Percentiles rank a stretch among this genome's conserved stretches.
These are phyloP conservation scores for Epinotia demarniana DNA, from an alignment of 2,888 invertebrate species.

Conservation along the genomic window DNA sequence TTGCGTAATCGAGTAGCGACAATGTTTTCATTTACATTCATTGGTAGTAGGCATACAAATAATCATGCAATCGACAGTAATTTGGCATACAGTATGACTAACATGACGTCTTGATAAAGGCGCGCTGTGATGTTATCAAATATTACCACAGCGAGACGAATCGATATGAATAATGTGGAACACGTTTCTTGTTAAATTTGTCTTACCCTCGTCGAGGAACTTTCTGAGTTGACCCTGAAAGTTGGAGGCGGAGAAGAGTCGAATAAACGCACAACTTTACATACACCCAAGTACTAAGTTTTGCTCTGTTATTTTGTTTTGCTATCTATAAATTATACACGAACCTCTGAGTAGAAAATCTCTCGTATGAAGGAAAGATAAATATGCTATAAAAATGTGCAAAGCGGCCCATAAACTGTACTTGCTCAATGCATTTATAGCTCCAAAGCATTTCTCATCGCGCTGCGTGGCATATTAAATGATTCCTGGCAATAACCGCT, in stretches of 20 bases:
- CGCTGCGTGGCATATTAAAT: constrained; percentile 19
- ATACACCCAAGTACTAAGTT: constrained; percentile 30
- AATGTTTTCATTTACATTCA: not conserved
- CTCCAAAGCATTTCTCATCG: constrained; percentile 19
- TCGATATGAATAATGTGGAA: constrained; percentile 30
- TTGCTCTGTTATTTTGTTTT: constrained; percentile 29
- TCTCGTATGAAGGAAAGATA: constrained; percentile 27
- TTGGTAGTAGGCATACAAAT: constrained; percentile 3
- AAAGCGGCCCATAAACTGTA: constrained; percentile 27
- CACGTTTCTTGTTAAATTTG: constrained; percentile 37
- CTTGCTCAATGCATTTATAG: constrained; percentile 33
- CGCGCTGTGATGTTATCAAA: constrained; percentile 14
- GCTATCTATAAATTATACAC: constrained; percentile 30
- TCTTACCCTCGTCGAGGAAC: constrained; percentile 36
- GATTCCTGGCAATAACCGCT: constrained; percentile 6
- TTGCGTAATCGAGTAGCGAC: not conserved
- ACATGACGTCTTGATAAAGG: constrained; percentile 17
- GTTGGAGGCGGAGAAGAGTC: constrained; percentile 28
- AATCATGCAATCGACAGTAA: constrained; percentile 10
- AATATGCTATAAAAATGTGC: constrained; percentile 34
- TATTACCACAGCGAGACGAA: not conserved
- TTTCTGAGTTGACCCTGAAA: constrained; percentile 41
- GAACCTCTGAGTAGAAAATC: constrained; percentile 8
- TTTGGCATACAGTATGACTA: constrained; percentile 5
- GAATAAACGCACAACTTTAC: constrained; percentile 23